Base-by-base conservation (phyloP, 37 sponge, comb jelly and placozoan species). In the Axinella damicornis region DNA sequence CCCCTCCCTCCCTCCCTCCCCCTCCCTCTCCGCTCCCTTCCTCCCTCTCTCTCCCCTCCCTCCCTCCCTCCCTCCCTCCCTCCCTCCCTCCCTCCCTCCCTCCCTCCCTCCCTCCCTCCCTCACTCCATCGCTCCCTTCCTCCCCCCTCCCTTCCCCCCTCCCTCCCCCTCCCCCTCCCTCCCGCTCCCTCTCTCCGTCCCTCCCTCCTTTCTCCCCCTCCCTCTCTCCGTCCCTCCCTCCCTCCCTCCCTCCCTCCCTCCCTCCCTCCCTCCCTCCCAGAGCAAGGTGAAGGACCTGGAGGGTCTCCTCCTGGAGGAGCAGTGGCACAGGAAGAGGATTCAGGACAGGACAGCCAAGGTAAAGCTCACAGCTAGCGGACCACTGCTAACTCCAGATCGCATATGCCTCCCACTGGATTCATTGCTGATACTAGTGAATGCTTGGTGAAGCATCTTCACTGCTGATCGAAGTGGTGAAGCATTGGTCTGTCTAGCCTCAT, bases 31-130 rank as follows among this genome's bases (percentile, higher is more conserved):
- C n/a, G n/a, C n/a, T n/a, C n/a, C n/a, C n/a, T n/a, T 22, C n/a
- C 46, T 37, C 73, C n/a, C 46, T 71, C 73, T 71, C 73, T 71
- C 46, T 71, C 73, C n/a, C n/a, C n/a, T 71, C 61, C 33, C 78
- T 77, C 78, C 62, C 78, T 77, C 78, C 36, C 62, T 77, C 78
- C 37, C 79, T 78, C 79, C 65, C 79, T 78, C 79, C 65, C 79
- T 60, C 79, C 63, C 65, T 78, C 79, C 57, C 79, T 78, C 79
- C 41, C 79, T 60, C 79, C 41, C 79, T 60, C 79, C 65, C 65
- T 60, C 65, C 46, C 79, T 78, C 79, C 27, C 79, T 78, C 79
- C 41, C 79, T 78, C 79, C 41, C 79, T 60, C 79, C 41, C 79
- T 78, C 79, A 20, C 79, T 63, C 65, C 30, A 65, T 78, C 79